Conservation (phyloP, 2,797 vertebrate species). For the Enteromius viviparus region DNA sequence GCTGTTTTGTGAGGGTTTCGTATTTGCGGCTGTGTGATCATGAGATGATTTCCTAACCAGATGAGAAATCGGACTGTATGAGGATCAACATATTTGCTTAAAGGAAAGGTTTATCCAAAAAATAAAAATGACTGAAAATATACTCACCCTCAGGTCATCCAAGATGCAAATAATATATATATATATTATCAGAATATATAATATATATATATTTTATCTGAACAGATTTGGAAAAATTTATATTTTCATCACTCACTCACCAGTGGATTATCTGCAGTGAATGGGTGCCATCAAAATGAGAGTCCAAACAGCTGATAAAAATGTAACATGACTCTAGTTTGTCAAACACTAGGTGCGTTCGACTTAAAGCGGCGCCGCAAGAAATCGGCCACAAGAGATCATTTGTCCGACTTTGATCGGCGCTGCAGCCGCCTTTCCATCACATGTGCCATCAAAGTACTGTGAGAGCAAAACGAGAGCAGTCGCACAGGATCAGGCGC, state of each 20-base stretch:
- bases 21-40: not conserved
- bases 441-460: no score
- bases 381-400: no score
- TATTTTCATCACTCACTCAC: not conserved
- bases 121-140: not conserved
- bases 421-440: no score
- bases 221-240: not conserved
- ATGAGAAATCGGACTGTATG: not conserved
- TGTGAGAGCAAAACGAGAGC: no score
- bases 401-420: no score
- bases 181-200: no score
- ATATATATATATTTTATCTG: not conserved
- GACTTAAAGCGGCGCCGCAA: no score
- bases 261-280: not conserved
- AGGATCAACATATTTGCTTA: not conserved
- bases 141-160: not conserved
- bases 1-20: not conserved
- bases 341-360: no score
- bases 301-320: no score
- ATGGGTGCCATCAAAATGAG: no score
- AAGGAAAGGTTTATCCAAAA: not conserved
- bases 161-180: not conserved
- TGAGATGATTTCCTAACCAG: not conserved
- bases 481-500: no score
- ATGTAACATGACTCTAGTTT: no score